phyloP scores from a whole-genome alignment of 35 echinoderm and acorn worm species.

The Apostichopus californicus region DNA sequence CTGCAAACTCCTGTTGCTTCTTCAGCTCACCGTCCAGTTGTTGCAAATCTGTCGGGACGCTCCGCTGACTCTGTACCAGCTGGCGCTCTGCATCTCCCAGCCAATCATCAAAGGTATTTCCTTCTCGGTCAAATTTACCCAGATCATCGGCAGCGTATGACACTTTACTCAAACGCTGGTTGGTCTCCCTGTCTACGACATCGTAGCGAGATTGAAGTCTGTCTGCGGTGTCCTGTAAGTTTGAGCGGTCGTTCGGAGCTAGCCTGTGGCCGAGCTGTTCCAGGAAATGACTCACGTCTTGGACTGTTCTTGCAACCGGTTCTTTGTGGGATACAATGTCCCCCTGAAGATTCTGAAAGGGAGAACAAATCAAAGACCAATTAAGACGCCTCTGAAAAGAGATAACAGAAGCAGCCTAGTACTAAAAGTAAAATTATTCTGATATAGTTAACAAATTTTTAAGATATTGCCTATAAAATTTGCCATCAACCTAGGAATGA shows the following conservation, averaged over 20 bases:
- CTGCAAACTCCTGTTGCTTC: conserved; percentile 78
- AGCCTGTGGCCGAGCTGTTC: conserved; percentile 72
- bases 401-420: no score
- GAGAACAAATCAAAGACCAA: no score
- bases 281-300: conserved; percentile 72
- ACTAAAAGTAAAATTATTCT: no score
- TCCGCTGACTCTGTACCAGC: conserved; percentile 53
- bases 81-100: conserved; percentile 62
- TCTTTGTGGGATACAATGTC: conserved; percentile 83
- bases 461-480: no score
- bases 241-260: conserved; percentile 53
- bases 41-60: conserved; percentile 70
- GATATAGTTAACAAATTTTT: no score
- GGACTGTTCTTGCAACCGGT: conserved; percentile 65
- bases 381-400: no score
- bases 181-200: conserved; percentile 56
- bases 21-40: conserved; percentile 64
- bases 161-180: conserved; percentile 72
- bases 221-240: conserved; percentile 64
- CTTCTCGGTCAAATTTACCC: conserved; percentile 82
- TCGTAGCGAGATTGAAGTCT: conserved; percentile 79
- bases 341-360: conserved; percentile 55
- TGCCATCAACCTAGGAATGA: no score
- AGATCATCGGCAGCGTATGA: conserved; percentile 76
- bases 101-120: conserved; percentile 71